Evolutionary conservation across 2,113 vertebrate species (phyloP), one percentile per base, ranked within the genome.

Genomic region (Nansenia antarctica): DNA sequence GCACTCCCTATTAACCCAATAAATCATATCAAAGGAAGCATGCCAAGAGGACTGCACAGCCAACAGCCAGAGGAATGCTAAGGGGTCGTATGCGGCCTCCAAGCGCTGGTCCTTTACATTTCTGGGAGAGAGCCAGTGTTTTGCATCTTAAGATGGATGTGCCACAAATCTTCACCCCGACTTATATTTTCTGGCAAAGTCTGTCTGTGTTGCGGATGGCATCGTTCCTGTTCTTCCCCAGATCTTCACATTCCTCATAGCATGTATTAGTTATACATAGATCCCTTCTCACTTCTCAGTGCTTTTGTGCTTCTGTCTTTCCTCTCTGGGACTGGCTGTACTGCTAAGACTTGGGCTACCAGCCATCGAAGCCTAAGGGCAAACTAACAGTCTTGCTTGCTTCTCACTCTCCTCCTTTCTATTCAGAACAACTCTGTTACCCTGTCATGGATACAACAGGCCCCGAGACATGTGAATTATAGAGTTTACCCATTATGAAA

Each of bases 381-480:
- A 14, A 18, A 5, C 6, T 39, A 15, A 42, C 42, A 47, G 3
- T 47, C 14, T 45, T 15, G 14, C 11, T 45, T 3, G 3, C 37
- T 18, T 15, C 14, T 49, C n/a, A 3, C 6, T 49, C 4, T 47
- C n/a, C 45, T 22, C 49, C 20, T 52, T n/a, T 55, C 53, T 22
- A 27, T 55, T 55, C 22, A 26, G 53, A 55, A 22, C 34, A 22
- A 18, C 32, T 62, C 9, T 20, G 45, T 29, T 39, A 39, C 34
- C 59, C 60, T 24, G 42, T 35, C 59, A 62, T 52, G 20, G 39
- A 53, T 6, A 26, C 42, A 1, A 4, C 39, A 26, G 22, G 42
- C 69, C 45, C 29, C 59, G 24, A 53, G 55, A 62, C 26, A 30
- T 5, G 35, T 37, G 35, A 24, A 71, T 45, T 39, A 34, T 34